Percentiles rank a stretch among this genome's conserved stretches.
These are phyloP conservation scores for Chlorodrepanis virens DNA, from an alignment of 2,113 vertebrate species.

Conservation along the genomic window DNA sequence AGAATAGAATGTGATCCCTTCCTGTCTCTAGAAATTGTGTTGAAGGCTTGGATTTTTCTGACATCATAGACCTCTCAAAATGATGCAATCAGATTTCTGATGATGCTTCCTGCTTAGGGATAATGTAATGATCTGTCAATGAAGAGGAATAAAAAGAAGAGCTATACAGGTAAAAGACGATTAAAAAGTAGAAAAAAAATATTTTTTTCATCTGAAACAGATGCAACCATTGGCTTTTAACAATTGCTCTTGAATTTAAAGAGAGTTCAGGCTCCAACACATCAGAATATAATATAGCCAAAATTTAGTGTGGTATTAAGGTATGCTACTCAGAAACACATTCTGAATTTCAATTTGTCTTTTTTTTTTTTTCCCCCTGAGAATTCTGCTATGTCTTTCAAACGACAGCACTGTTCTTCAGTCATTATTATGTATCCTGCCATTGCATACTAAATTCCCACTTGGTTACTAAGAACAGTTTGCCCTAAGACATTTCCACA, in stretches of 20 bases:
- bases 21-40: background rate
- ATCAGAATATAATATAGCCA: background rate
- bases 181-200: background rate
- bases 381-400: background rate
- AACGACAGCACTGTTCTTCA: background rate
- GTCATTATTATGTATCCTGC: background rate
- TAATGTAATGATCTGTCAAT: background rate
- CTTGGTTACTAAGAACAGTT: conserved; percentile 10
- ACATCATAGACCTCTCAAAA: background rate
- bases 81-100: background rate
- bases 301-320: background rate
- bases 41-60: background rate
- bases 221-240: background rate
- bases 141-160: background rate
- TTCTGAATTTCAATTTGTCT: background rate
- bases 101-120: background rate
- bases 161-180: background rate
- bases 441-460: background rate
- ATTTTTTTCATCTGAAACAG: background rate
- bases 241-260: background rate
- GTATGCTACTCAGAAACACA: background rate
- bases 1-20: background rate
- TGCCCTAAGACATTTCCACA: background rate
- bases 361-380: background rate
- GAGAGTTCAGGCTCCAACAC: background rate